Base-by-base conservation (phyloP, 37 sponge, comb jelly and placozoan genomes). In the Hormiphora californensis region DNA sequence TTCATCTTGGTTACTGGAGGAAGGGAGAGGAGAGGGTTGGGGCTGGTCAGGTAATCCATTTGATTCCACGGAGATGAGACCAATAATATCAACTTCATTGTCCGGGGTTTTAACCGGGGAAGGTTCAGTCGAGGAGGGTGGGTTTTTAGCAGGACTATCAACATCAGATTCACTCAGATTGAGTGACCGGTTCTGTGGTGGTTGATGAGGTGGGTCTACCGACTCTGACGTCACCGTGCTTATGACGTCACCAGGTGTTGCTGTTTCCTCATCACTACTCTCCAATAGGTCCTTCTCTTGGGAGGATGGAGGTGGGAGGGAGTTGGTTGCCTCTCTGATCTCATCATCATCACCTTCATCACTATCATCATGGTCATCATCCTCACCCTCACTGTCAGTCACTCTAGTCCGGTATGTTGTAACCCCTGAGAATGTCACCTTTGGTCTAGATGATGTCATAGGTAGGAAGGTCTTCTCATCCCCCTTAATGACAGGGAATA, bases 321-420 rank as follows among this genome's bases (percentile, higher is more conserved):
- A 43, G 3, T 1, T 32, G 46, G 81, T 73, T 1, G 40, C 43
- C 46, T 73, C 81, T 17, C 81, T 73, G 81, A 73, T 36, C 23
- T 73, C 81, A 0, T 73, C 81, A 73, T 73, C 81, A 5, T 37
- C 81, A 22, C 1, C 8, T n/a, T 73, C 81, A 4, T 73, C 81
- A 1, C 17, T n/a, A 11, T 73, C 81, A 57, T 3, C 19, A 28
- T 73, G 21, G 2, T 73, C 81, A 40, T 43, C 40, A 37, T 73
- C 81, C 9, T 73, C 81, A n/a, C n/a, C n/a, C n/a, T n/a, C n/a
- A n/a, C n/a, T n/a, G 25, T 73, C 81, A 1, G 17, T 22, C 22
- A 43, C 43, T 19, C 17, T 43, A 30, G 12, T 40, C 27, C 81
- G 35, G 27, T 73, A 73, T 19, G 5, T 25, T 5, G 44, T 73